Percentiles rank a stretch among this genome's conserved stretches.
Evolutionary conservation across 2,113 vertebrate genomes (phyloP).

Genomic region (Lutjanus erythropterus): DNA sequence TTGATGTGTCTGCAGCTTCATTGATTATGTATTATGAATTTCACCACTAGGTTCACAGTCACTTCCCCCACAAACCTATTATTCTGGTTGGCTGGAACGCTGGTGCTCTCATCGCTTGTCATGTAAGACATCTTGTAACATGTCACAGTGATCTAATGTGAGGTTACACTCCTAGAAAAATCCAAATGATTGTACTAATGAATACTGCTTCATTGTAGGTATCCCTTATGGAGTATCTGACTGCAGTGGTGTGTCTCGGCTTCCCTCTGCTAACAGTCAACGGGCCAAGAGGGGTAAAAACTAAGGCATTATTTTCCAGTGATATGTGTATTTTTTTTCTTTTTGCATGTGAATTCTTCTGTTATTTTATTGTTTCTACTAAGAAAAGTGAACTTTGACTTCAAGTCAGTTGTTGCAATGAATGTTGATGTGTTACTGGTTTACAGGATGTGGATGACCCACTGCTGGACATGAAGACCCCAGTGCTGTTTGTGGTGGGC

Average conservation of each 20-base stretch:
- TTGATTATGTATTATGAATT: slow-evolving; percentile 29
- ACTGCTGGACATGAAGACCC: slow-evolving; percentile 98
- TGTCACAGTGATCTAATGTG: neutral
- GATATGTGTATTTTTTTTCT: neutral
- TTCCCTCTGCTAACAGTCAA: slow-evolving; percentile 94
- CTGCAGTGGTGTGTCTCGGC: slow-evolving; percentile 95
- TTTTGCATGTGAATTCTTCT: neutral
- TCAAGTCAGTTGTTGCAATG: neutral
- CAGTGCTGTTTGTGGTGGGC: slow-evolving; percentile 95
- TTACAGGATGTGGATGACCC: slow-evolving; percentile 96
- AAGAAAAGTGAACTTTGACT: neutral
- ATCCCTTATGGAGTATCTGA: slow-evolving; percentile 95
- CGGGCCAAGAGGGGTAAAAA: slow-evolving; percentile 94
- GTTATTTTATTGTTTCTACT: neutral
- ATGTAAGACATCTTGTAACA: slow-evolving; percentile 85
- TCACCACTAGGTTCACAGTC: slow-evolving; percentile 90
- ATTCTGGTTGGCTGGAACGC: slow-evolving; percentile 97
- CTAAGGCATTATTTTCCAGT: neutral
- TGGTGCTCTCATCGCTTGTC: slow-evolving; percentile 95
- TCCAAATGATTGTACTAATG: neutral
- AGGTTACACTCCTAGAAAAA: neutral
- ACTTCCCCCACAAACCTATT: slow-evolving; percentile 96
- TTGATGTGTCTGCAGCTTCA: neutral
- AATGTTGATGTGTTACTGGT: neutral
- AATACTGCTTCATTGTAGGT: slow-evolving; percentile 83